Evolutionary conservation across 2,113 vertebrate genomes (phyloP), one percentile per base, ranked within the genome.

Genomic region (Chionis minor): DNA sequence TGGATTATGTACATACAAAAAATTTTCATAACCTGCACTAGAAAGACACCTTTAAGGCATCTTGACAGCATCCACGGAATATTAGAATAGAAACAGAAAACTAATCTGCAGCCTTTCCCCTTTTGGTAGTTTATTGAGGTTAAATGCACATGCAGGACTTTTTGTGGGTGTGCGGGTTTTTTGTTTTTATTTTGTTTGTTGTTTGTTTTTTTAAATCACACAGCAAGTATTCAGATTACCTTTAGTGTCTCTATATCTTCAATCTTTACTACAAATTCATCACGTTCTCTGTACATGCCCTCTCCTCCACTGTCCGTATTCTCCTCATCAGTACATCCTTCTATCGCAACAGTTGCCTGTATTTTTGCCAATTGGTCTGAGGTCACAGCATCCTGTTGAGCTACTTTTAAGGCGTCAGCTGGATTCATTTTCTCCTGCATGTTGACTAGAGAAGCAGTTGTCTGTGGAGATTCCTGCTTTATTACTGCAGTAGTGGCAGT

Each of bases 201-300:
- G 12, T 49, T 49, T 49, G 23, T 22, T 49, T 51, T 51, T 24
- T 23, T 44, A 6, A 44, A 44, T 44, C 44, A 44, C 13, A 15
- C 38, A 88, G 40, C 5, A 89, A 93, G 73, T n/a, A 82, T 42
- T 80, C 9, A 14, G n/a, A 61, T 97, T 98, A 99, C 99, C 99
- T 99, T 99, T 55, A 99, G 97, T 63, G 88, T 97, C 92, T 99
- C 99, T 73, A 99, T 99, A 81, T 99, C 99, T 98, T 99, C 99
- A 87, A 99, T 99, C 98, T 99, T 99, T 94, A 99, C 99, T 40
- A 99, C 99, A 97, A 99, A 99, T 97, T 99, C 99, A 79, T 99
- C 99, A 71, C 99, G 99, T 88, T 99, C 99, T 88, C 99, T 98
- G 97, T 99, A 99, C 98, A 99, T 99, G 78, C 99, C 99, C 97